A percentile compares a stretch with the other conserved stretches of the same genome.
Evolutionary conservation across 1,140 invertebrate genomes (phyloP).

Genomic region (Drosophila nigrodunni): DNA sequence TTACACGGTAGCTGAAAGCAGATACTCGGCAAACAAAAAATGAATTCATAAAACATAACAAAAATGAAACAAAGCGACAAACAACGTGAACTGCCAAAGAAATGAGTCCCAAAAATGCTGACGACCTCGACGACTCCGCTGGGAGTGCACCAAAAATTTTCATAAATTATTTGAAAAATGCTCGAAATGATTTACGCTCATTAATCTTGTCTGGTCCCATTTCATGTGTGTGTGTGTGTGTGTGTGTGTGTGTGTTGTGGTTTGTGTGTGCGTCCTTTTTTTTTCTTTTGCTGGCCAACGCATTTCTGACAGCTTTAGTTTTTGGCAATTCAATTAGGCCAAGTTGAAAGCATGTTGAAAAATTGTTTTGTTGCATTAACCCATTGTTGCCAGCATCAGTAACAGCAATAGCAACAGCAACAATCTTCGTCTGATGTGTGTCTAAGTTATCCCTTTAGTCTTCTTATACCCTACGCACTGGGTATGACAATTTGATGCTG

Average conservation of each 20-base stretch:
- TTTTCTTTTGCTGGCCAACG: slow-evolving; percentile 16
- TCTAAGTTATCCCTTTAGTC: slow-evolving; percentile 17
- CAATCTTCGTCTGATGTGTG: slow-evolving; percentile 44
- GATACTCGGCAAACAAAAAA: slow-evolving; percentile 13
- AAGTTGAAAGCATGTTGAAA: slow-evolving; percentile 63
- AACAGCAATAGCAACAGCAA: slow-evolving; percentile 4
- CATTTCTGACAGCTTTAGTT: slow-evolving; percentile 66
- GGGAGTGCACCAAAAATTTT: slow-evolving; percentile 52
- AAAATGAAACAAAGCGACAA: slow-evolving; percentile 42
- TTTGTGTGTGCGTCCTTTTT: slow-evolving; percentile 28
- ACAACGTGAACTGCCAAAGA: slow-evolving; percentile 36
- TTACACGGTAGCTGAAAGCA: background rate
- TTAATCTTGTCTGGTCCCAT: slow-evolving; percentile 53
- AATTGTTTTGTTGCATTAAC: slow-evolving; percentile 62
- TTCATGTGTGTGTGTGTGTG: slow-evolving; percentile 2
- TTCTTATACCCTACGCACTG: background rate
- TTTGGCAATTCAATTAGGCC: slow-evolving; percentile 69
- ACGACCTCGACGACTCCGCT: slow-evolving; percentile 33
- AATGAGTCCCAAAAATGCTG: slow-evolving; percentile 50
- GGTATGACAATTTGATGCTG: background rate
- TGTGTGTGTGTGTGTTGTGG: slow-evolving; percentile 20
- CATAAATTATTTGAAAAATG: slow-evolving; percentile 70
- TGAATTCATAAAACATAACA: slow-evolving; percentile 39
- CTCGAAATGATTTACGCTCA: slow-evolving; percentile 66
- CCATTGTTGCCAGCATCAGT: slow-evolving; percentile 38